Evolutionary conservation across 2,797 vertebrate genomes (phyloP), one percentile per base, ranked within the genome.

Genomic region (Columba guinea): DNA sequence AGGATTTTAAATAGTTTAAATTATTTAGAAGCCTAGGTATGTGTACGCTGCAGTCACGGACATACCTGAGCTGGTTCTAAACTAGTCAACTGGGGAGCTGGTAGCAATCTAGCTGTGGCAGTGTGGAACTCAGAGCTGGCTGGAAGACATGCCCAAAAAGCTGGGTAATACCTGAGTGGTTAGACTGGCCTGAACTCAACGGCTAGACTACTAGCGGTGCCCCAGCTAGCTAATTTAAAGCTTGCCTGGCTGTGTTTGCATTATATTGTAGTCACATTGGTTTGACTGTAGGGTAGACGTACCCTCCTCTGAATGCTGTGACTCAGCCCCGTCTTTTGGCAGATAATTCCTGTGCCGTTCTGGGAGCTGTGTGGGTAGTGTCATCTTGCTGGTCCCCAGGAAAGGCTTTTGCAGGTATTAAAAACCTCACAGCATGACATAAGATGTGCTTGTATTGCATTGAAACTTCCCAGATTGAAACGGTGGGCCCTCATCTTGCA

Each of bases 41-140:
- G 69, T 75, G 75, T 88, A 3, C 0, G 1, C 46, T 88, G 44
- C 62, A 65, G 67, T 94, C 62, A 62, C 20, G 41, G 55, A 78
- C 76, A 55, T 94, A 93, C 69, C 76, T 92, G 85, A 92, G 46
- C 83, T 93, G 55, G 30, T 86, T 92, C 94, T 82, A 81, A 89
- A 79, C 56, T 53, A 60, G 34, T 58, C 46, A 30, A 0, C 35
- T 84, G 28, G 15, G 67, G 21, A 87, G 17, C 74, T 82, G 74
- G 63, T 81, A 76, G 37, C 41, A 82, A 10, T 79, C 77, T 70
- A 68, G 28, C 65, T 86, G 46, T 78, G 55, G 62, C 48, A 63
- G 44, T 3, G 1, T 59, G 58, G 88, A 65, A 49, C 32, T 69
- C 1, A 1, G 30, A 84, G 68, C 46, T 7, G n/a, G 52, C 52